Percentiles rank a stretch among this genome's conserved stretches.
Conservation (phyloP, 2,888 invertebrate species). For the Bugula neritina region DNA sequence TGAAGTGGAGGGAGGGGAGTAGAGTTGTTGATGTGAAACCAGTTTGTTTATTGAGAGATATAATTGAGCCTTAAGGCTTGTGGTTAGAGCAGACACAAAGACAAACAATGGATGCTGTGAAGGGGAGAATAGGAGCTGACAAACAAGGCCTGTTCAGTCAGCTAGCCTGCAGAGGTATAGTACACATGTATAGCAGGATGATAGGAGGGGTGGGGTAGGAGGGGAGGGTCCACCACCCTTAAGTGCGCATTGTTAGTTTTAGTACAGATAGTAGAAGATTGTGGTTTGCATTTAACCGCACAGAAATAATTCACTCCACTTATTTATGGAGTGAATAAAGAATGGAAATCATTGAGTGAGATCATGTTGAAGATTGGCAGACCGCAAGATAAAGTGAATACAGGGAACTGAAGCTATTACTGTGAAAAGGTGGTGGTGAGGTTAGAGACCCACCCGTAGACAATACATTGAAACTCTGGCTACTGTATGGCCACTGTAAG, state of each 20-base stretch:
- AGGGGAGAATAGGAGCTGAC: neutral
- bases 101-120: slow-evolving; percentile 24
- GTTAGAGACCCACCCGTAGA: no score
- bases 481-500: no score
- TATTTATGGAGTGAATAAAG: neutral
- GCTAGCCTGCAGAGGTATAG: no score
- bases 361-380: slow-evolving; percentile 20
- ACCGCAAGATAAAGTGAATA: neutral
- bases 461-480: no score
- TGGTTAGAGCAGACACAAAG: slow-evolving; percentile 24
- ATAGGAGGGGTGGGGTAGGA: neutral
- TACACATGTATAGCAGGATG: neutral
- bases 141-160: slow-evolving; percentile 22
- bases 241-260: neutral
- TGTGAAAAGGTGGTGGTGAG: no score
- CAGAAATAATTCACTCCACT: slow-evolving; percentile 9
- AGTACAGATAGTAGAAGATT: slow-evolving; percentile 7
- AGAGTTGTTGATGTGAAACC: no score
- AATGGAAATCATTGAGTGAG: neutral
- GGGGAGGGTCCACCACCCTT: no score
- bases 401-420: no score
- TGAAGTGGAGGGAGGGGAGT: neutral
- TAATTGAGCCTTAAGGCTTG: slow-evolving; percentile 13
- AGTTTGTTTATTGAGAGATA: slow-evolving; percentile 15
- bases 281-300: slow-evolving; percentile 8